Base-by-base conservation (phyloP, 1,140 invertebrate species). In the Dinothrombium tinctorium region DNA sequence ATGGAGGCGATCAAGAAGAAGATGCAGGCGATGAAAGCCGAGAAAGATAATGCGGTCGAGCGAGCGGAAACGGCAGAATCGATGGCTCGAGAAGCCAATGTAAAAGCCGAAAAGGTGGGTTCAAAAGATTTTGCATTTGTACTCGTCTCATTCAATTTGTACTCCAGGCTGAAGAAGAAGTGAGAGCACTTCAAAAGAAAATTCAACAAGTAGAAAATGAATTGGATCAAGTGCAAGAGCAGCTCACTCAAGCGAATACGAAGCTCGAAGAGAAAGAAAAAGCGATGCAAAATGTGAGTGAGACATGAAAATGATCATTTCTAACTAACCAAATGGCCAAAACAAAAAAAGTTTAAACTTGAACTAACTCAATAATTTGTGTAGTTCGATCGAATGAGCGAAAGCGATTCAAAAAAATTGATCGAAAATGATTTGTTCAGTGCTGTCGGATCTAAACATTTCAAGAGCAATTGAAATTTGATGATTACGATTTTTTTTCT, bases 1-100 rank as follows among this genome's bases (percentile, higher is more conserved):
- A 95, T 95, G 87, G 87, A 95, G 71, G 83, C 86, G 64, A 95
- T 95, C 72, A 95, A 95, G 77, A 95, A 95, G 77, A 95, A 95
- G 71, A 95, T 95, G 89, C 82, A 92, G 71, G 82, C 82, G 65
- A 94, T 95, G 87, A 95, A 94, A 76, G 69, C 90, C 68, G 89
- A 94, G 71, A 95, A 92, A 72, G 89, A 95, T 63, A 89, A 87
- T 63, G 87, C 87, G 55, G 73, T 89, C 68, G 89, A 95, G 60
- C 74, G 81, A 56, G 82, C 86, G 50, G 76, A 90, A 69, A 65
- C 73, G 69, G 76, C 83, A 56, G 89, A 95, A 61, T 81, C 90
- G 61, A 76, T 86, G 60, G 77, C 84, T 58, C 74, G 79, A 50
- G 87, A 95, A 63, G 82, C 80, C 53, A 84, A 89, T 60, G 72